These are phyloP conservation scores for Drosophila borborema DNA, from an alignment of 2,888 invertebrate species.

Conservation along the genomic window DNA sequence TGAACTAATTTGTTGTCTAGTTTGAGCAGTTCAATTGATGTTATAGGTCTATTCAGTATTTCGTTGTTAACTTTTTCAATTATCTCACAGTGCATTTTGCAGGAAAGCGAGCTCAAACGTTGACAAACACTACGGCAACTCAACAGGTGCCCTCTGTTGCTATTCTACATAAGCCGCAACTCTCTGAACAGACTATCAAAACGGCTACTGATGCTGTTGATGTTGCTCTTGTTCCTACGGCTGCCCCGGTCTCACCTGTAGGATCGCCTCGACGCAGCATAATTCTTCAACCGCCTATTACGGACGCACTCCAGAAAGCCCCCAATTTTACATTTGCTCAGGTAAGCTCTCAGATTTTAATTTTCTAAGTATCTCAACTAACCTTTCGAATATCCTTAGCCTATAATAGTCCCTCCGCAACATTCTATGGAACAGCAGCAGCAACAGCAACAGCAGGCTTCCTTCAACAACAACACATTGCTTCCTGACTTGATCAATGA, in stretches of 20 bases:
- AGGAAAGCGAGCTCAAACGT: conserved; percentile 81
- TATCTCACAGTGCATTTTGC: conserved; percentile 35
- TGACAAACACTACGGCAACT: conserved; percentile 56
- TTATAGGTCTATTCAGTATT: conserved; percentile 8
- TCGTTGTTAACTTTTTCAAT: neutral
- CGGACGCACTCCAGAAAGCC: conserved; percentile 74
- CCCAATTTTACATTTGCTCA: conserved; percentile 80
- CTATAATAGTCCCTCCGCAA: conserved; percentile 78
- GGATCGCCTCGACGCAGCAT: conserved; percentile 85
- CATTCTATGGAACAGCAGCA: conserved; percentile 26
- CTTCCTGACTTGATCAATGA: conserved; percentile 77
- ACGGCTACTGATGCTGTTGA: neutral
- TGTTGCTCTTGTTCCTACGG: conserved; percentile 1
- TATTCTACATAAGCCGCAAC: conserved; percentile 40
- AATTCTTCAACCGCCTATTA: conserved; percentile 86
- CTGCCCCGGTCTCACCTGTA: conserved; percentile 58
- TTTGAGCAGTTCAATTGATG: neutral
- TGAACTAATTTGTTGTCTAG: neutral
- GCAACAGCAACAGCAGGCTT: conserved; percentile 8
- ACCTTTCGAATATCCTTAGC: conserved; percentile 58
- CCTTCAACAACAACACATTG: conserved; percentile 27
- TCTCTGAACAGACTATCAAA: conserved; percentile 12
- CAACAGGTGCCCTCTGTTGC: conserved; percentile 63
- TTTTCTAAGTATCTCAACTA: too few relatives aligned
- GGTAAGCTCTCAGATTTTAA: conserved; percentile 54